Base-by-base conservation (phyloP, 1,140 invertebrate genomes). In the Drosophila parvula region DNA sequence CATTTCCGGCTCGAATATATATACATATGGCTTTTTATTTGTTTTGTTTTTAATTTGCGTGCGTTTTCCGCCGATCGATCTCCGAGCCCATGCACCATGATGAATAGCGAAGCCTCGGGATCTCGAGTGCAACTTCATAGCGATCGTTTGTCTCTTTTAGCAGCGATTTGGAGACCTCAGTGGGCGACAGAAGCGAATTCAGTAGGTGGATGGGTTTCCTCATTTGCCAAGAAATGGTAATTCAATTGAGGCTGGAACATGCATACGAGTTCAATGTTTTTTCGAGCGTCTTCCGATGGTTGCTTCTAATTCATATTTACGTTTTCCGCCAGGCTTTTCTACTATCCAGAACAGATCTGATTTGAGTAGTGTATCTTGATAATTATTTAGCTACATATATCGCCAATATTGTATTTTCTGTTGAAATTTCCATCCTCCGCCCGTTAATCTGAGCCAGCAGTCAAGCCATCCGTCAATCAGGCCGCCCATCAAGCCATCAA, bases 1-100 rank as follows among this genome's bases (percentile, higher is more conserved):
- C 12, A 38, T 77, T 75, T 75, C 71, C 60, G 71, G 71, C 45
- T 65, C 28, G 9, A 64, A 74, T 48, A 51, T 22, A 2, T 22
- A 3, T 22, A 2, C 3, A 3, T 18, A 27, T 32, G 10, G 28
- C 32, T 22, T 27, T n/a, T 41, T 41, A 53, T 61, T 22, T 58
- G 16, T 41, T 11, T 38, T 18, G 48, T 11, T 53, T 67, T 51
- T 27, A 12, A 27, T 14, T 45, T 47, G 12, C 8, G 43, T 27
- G 28, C 14, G 47, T 32, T 68, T 68, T 70, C 43, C 67, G 18
- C 14, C 18, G 44, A 53, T 12, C 30, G 58, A 53, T 22, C 43
- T 60, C 45, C 8, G 30, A 18, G 58, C 51, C 56, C 43, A 45
- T 70, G 67, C 62, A 67, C 45, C 38, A 38, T 65, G 43, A 67